phyloP scores from a whole-genome alignment of 2,888 invertebrate genomes.

The Drosophila gaucha region DNA sequence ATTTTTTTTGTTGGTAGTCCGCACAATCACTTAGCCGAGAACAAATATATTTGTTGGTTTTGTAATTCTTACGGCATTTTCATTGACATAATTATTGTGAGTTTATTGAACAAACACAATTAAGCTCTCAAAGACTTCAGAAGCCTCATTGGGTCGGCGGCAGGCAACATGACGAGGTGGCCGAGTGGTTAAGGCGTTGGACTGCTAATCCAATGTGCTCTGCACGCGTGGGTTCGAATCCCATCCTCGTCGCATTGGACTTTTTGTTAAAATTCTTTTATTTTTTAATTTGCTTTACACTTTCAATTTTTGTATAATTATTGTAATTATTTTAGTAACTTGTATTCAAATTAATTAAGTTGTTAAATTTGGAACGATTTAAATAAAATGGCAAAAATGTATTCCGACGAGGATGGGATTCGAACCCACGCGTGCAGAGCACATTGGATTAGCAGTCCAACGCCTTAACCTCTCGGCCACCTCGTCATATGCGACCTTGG shows the following conservation, averaged over 20 bases:
- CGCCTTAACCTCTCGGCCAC: slow-evolving; percentile 95
- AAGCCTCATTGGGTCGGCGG: slow-evolving; percentile 31
- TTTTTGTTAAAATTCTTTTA: slow-evolving; percentile 17
- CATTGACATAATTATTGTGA: slow-evolving; percentile 60
- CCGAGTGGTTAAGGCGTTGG: slow-evolving; percentile 95
- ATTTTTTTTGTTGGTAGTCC: slow-evolving; percentile 12
- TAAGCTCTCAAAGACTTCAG: slow-evolving; percentile 29
- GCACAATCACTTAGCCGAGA: slow-evolving; percentile 24
- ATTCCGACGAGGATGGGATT: slow-evolving; percentile 91
- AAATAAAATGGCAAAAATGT: no score
- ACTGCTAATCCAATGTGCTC: slow-evolving; percentile 95
- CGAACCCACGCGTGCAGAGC: slow-evolving; percentile 94
- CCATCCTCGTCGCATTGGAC: slow-evolving; percentile 89
- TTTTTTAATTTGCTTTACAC: background rate
- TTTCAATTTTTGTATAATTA: background rate
- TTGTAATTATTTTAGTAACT: background rate
- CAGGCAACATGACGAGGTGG: slow-evolving; percentile 89
- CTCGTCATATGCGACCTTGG: slow-evolving; percentile 86
- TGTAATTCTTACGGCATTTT: slow-evolving; percentile 25
- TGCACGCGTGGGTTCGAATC: slow-evolving; percentile 95
- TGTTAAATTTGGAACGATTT: no score
- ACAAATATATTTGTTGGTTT: slow-evolving; percentile 6
- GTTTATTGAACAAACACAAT: slow-evolving; percentile 8
- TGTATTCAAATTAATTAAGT: background rate
- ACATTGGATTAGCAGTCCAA: slow-evolving; percentile 94